A percentile compares a stretch with the other conserved stretches of the same genome.
Conservation (phyloP, 2,888 invertebrate species). For the Rhopalosiphum nymphaeae region DNA sequence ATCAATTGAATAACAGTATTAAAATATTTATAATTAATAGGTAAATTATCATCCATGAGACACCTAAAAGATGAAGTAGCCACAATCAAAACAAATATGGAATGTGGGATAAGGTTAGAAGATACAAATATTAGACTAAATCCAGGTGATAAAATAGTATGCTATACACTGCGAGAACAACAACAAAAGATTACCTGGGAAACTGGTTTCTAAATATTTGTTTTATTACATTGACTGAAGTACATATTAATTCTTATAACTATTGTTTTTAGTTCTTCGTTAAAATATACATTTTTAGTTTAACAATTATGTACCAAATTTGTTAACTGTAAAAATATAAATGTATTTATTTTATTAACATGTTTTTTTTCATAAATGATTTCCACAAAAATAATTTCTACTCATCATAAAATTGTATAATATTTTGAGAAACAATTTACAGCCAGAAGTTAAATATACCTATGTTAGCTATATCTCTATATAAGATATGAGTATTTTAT, state of each 20-base stretch:
- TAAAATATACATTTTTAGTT: background rate
- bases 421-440: background rate
- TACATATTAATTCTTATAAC: background rate
- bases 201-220: constrained; percentile 71
- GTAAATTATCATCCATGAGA: constrained; percentile 83
- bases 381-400: background rate
- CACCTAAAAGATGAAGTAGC: constrained; percentile 91
- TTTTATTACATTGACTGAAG: background rate
- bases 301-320: background rate
- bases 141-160: constrained; percentile 83
- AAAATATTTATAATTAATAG: constrained; percentile 71
- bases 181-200: constrained; percentile 83
- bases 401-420: background rate
- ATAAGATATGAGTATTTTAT: background rate
- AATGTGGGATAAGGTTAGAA: constrained; percentile 88
- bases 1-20: constrained; percentile 1
- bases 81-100: constrained; percentile 84
- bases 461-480: no score
- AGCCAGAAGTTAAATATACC: background rate
- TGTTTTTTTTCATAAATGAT: background rate
- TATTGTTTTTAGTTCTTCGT: background rate
- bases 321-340: background rate
- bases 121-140: constrained; percentile 77
- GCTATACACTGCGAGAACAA: constrained; percentile 79
- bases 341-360: constrained; percentile 7